Percentiles rank a stretch among this genome's conserved stretches.
These are phyloP conservation scores for Pteropus alecto DNA, from an alignment of 2,113 vertebrate species.

Conservation along the genomic window DNA sequence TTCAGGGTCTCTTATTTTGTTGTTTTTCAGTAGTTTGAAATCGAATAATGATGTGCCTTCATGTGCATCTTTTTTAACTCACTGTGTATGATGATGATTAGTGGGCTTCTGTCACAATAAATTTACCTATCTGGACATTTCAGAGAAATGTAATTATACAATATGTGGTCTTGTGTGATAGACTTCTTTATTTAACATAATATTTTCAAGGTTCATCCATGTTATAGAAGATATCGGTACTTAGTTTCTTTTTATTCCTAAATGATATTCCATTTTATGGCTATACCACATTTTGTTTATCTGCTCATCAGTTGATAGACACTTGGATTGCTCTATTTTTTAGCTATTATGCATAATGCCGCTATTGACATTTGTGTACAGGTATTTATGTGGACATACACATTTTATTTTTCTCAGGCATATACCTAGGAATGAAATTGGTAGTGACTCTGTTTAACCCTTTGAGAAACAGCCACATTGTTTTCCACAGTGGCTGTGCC, in stretches of 20 bases:
- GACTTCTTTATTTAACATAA: not conserved
- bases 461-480: not conserved
- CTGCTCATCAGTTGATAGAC: not conserved
- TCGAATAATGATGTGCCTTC: not conserved
- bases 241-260: not conserved
- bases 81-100: not conserved
- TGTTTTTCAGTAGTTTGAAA: not conserved
- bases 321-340: not conserved
- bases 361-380: not conserved
- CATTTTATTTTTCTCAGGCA: not conserved
- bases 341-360: not conserved
- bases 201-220: not conserved
- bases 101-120: not conserved
- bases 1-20: not conserved
- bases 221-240: not conserved
- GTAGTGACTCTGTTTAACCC: not conserved
- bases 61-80: not conserved
- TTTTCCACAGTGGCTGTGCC: not conserved
- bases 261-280: not conserved
- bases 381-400: not conserved
- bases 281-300: not conserved
- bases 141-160: not conserved
- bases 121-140: not conserved
- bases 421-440: not conserved
- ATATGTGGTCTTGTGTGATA: not conserved